These are phyloP conservation scores for Silurus meridionalis DNA, from an alignment of 2,113 vertebrate genomes.

Conservation along the genomic window DNA sequence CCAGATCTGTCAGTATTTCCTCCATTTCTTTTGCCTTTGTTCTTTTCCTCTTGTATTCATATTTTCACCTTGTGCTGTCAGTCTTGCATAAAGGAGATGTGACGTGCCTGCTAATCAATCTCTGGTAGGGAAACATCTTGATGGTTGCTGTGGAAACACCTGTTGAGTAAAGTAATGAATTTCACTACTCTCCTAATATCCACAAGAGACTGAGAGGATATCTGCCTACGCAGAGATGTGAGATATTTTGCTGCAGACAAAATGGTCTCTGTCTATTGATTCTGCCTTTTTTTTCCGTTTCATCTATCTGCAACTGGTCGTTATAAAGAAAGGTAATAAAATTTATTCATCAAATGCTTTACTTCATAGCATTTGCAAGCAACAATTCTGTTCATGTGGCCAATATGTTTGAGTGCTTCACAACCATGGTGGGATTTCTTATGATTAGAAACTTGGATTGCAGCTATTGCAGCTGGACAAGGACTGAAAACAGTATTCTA, in stretches of 20 bases:
- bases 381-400: not conserved
- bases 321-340: not conserved
- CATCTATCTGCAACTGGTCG: not conserved
- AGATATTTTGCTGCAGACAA: not conserved
- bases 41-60: constrained; percentile 33
- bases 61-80: constrained; percentile 51
- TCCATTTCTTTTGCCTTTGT: constrained; percentile 10
- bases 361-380: not conserved
- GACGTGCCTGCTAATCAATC: constrained; percentile 45
- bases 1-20: constrained; percentile 40
- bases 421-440: not conserved
- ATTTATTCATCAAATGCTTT: constrained; percentile 6
- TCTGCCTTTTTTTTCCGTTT: not conserved
- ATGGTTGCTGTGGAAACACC: constrained; percentile 52
- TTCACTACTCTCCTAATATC: constrained; percentile 17
- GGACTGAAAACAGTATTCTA: constrained; percentile 9
- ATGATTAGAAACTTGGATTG: not conserved
- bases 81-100: constrained; percentile 41
- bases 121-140: constrained; percentile 25
- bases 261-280: constrained; percentile 8
- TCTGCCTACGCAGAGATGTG: not conserved
- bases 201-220: constrained; percentile 22
- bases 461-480: not conserved
- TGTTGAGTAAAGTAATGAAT: constrained; percentile 40
- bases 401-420: not conserved